Percentiles rank a stretch among this genome's conserved stretches.
Conservation (phyloP, 2,113 vertebrate genomes). For the Aldabrachelys gigantea region DNA sequence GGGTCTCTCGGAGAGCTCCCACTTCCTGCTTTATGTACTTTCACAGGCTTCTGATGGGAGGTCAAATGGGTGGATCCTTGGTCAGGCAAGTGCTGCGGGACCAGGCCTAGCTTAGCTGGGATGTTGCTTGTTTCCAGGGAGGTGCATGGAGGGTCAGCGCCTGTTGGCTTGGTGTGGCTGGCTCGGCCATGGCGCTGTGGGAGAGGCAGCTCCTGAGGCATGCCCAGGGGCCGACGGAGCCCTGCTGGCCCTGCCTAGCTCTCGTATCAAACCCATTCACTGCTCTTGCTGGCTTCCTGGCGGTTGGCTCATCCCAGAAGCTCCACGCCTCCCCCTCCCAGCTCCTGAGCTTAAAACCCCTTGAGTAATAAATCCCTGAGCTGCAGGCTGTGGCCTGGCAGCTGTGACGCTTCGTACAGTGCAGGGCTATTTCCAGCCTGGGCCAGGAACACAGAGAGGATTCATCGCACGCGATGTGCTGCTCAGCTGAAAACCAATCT, state of each 20-base stretch:
- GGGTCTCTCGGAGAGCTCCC: background rate
- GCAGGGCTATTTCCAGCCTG: conserved; percentile 75
- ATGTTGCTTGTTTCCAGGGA: background rate
- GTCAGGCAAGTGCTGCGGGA: background rate
- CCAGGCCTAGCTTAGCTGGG: background rate
- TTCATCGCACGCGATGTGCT: conserved; percentile 69
- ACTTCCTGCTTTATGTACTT: background rate
- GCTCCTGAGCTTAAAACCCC: background rate
- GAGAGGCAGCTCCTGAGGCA: background rate
- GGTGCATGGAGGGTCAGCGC: background rate
- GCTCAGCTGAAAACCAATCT: conserved; percentile 75
- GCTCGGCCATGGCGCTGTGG: background rate
- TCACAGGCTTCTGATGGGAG: background rate
- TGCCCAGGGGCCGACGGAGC: background rate
- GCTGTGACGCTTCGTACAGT: background rate
- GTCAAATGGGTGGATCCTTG: background rate
- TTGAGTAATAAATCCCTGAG: background rate
- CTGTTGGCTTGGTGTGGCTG: background rate
- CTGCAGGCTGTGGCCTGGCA: background rate
- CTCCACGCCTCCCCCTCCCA: background rate
- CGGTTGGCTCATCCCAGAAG: background rate
- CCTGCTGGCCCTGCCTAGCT: no score
- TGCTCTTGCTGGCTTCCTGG: background rate
- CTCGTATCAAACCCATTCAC: background rate
- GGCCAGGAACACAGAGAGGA: conserved; percentile 35